These are phyloP conservation scores for Helicoverpa zea DNA, from an alignment of 1,140 invertebrate species.

Conservation along the genomic window DNA sequence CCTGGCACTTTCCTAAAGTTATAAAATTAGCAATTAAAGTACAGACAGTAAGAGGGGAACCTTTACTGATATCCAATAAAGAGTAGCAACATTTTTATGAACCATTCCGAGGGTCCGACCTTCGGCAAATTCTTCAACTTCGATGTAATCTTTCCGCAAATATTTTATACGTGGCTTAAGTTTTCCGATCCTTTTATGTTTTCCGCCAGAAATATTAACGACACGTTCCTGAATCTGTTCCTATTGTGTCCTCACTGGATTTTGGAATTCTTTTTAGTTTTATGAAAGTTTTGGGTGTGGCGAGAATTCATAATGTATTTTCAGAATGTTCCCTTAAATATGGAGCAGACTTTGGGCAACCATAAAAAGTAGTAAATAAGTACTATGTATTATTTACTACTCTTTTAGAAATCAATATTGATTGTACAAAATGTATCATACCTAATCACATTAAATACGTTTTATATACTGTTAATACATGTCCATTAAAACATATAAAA, in stretches of 20 bases:
- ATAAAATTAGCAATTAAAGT: slow-evolving; percentile 48
- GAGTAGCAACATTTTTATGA: slow-evolving; percentile 75
- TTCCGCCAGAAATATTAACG: slow-evolving; percentile 15
- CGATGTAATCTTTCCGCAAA: slow-evolving; percentile 76
- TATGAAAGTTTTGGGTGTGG: neutral
- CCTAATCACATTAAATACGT: no score
- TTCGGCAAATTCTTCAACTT: slow-evolving; percentile 73
- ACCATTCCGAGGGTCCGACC: slow-evolving; percentile 71
- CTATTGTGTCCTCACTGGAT: slow-evolving; percentile 2
- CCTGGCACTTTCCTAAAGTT: no score
- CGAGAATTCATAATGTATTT: no score
- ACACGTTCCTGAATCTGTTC: neutral
- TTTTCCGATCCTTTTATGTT: slow-evolving; percentile 56
- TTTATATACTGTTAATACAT: no score
- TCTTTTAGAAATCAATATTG: no score
- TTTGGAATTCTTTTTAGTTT: neutral
- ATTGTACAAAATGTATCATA: no score
- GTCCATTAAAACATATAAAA: no score
- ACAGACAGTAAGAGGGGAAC: slow-evolving; percentile 57
- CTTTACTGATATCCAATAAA: slow-evolving; percentile 76
- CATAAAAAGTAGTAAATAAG: neutral
- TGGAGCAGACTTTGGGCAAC: neutral
- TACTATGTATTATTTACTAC: neutral
- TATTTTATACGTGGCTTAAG: slow-evolving; percentile 71
- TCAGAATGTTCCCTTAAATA: no score